These are phyloP conservation scores for Thalpophila matura DNA, from an alignment of 2,888 invertebrate species.

Conservation along the genomic window DNA sequence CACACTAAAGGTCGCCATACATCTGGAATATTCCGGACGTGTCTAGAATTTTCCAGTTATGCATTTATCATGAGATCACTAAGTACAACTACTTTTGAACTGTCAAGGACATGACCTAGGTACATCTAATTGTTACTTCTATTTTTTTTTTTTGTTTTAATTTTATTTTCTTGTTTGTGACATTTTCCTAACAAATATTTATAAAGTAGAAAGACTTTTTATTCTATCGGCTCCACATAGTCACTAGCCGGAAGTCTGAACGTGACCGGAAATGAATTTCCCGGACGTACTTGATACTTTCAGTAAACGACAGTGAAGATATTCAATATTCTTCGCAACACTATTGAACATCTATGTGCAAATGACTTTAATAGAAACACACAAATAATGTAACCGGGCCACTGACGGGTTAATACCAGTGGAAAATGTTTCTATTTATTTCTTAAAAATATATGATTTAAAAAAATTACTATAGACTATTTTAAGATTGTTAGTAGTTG, in stretches of 20 bases:
- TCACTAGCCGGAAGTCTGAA: conserved; percentile 70
- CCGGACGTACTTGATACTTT: conserved; percentile 72
- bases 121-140: background rate
- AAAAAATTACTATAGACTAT: too few species aligned
- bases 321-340: conserved; percentile 60
- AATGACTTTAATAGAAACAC: conserved; percentile 35
- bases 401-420: too few species aligned
- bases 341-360: conserved; percentile 17
- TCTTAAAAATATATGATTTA: too few species aligned
- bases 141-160: background rate
- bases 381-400: too few species aligned
- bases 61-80: too few species aligned
- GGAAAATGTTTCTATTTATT: too few species aligned
- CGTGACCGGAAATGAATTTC: conserved; percentile 81
- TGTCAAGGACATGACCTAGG: too few species aligned
- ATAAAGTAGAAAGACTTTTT: conserved; percentile 22
- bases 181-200: conserved; percentile 31
- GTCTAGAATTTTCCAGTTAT: too few species aligned
- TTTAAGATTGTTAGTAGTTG: too few species aligned
- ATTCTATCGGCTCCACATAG: conserved; percentile 47
- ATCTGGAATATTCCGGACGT: too few species aligned
- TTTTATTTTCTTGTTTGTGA: conserved; percentile 26
- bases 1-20: too few species aligned
- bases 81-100: too few species aligned
- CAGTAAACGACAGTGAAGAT: conserved; percentile 58